These are phyloP conservation scores for Aethes cnicana DNA, from an alignment of 2,888 invertebrate genomes.

Conservation along the genomic window DNA sequence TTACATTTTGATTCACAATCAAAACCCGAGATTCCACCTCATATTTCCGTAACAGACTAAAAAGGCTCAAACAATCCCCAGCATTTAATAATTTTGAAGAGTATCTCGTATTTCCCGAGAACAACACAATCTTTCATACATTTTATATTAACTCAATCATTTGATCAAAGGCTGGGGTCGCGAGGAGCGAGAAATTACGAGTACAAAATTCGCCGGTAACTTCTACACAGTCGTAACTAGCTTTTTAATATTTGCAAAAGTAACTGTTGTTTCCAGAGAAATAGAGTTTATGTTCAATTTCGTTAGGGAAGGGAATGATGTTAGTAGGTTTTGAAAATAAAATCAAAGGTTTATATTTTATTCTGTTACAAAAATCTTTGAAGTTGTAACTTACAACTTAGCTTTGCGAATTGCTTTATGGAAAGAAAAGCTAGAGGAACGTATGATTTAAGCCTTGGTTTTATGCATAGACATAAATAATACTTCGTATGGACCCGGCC, in stretches of 20 bases:
- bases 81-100: slow-evolving; percentile 25
- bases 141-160: slow-evolving; percentile 46
- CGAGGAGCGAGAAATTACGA: slow-evolving; percentile 44
- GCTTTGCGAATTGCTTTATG: too few relatives aligned
- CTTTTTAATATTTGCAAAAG: background rate
- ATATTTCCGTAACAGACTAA: background rate
- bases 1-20: background rate
- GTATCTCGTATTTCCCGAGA: slow-evolving; percentile 20
- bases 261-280: too few relatives aligned
- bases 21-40: background rate
- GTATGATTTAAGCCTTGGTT: too few relatives aligned
- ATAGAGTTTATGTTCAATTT: too few relatives aligned
- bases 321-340: too few relatives aligned
- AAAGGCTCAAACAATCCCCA: slow-evolving; percentile 21
- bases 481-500: too few relatives aligned
- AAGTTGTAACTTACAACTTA: too few relatives aligned
- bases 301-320: too few relatives aligned
- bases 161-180: slow-evolving; percentile 51
- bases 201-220: slow-evolving; percentile 6
- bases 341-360: too few relatives aligned
- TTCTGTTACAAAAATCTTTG: too few relatives aligned
- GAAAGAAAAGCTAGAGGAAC: too few relatives aligned
- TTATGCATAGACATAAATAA: too few relatives aligned
- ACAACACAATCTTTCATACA: slow-evolving; percentile 31
- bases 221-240: background rate